These are phyloP conservation scores for Pygmarrhopalites habei DNA, from an alignment of 1,140 invertebrate genomes.

Conservation along the genomic window DNA sequence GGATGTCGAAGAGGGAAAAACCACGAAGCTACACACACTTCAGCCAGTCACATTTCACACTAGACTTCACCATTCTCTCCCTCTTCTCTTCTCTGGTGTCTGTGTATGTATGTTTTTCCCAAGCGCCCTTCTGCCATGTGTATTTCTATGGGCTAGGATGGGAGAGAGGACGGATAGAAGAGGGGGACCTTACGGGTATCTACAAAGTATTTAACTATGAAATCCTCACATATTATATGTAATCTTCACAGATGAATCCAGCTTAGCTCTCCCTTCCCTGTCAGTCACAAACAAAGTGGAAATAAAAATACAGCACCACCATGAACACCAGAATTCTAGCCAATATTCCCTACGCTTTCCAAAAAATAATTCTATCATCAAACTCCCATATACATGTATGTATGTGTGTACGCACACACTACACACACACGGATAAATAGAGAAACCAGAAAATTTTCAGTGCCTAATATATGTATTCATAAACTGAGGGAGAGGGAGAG, in stretches of 20 bases:
- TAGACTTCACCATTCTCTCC: constrained; percentile 12
- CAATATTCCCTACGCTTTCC: constrained; percentile 17
- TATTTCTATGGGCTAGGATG: too few species aligned
- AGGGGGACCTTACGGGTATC: neutral
- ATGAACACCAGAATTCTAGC: constrained; percentile 8
- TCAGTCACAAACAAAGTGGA: neutral
- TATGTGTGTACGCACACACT: too few species aligned
- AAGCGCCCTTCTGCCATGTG: neutral
- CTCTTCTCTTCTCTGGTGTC: neutral
- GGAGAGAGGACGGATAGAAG: too few species aligned
- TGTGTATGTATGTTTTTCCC: neutral
- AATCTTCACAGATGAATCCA: too few species aligned
- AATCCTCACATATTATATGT: too few species aligned
- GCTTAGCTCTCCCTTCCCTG: neutral
- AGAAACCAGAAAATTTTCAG: too few species aligned
- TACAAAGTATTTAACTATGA: neutral
- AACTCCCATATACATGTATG: too few species aligned
- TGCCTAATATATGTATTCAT: too few species aligned
- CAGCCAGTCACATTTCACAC: constrained; percentile 28
- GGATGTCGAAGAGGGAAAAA: constrained; percentile 1
- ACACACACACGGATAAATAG: neutral
- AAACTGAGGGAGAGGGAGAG: too few species aligned
- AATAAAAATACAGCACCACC: too few species aligned
- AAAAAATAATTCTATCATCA: too few species aligned
- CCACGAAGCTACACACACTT: constrained; percentile 20